A percentile compares a stretch with the other conserved stretches of the same genome.
phyloP scores from a whole-genome alignment of 2,888 invertebrate genomes.

The Chrysolina oricalcia region DNA sequence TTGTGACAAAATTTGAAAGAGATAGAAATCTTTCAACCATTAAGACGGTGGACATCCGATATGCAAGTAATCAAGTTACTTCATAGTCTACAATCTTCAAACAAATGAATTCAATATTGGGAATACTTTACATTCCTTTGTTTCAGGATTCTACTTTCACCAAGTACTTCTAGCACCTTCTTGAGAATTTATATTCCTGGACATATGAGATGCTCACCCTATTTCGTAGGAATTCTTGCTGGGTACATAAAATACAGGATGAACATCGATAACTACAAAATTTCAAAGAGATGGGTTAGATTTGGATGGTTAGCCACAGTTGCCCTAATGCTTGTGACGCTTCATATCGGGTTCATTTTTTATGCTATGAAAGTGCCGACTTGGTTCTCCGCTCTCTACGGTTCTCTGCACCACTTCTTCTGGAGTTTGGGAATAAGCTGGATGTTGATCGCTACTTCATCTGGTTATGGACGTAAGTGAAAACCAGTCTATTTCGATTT shows the following conservation, averaged over 20 bases:
- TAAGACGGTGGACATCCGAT: no score
- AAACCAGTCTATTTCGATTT: not conserved
- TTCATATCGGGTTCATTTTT: slow-evolving; percentile 64
- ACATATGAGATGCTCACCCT: slow-evolving; percentile 65
- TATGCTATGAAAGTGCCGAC: slow-evolving; percentile 60
- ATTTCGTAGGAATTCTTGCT: slow-evolving; percentile 64
- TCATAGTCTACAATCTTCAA: no score
- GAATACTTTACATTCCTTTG: slow-evolving; percentile 1
- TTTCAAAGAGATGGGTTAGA: slow-evolving; percentile 55
- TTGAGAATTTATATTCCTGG: slow-evolving; percentile 64
- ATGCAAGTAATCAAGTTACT: no score
- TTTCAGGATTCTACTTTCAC: slow-evolving; percentile 62
- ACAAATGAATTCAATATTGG: no score
- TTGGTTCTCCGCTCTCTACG: slow-evolving; percentile 64
- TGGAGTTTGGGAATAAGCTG: slow-evolving; percentile 65
- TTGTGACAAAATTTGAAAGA: no score
- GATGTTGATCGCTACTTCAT: slow-evolving; percentile 65
- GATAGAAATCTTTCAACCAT: no score
- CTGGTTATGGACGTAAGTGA: slow-evolving; percentile 65
- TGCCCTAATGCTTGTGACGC: slow-evolving; percentile 55
- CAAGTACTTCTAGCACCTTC: slow-evolving; percentile 62
- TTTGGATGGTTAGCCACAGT: slow-evolving; percentile 61
- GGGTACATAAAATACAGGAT: slow-evolving; percentile 64
- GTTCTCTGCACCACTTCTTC: slow-evolving; percentile 63
- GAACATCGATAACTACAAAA: slow-evolving; percentile 56